A percentile compares a stretch with the other conserved stretches of the same genome.
Conservation (phyloP, 1,140 invertebrate species). For the Microplitis demolitor region DNA sequence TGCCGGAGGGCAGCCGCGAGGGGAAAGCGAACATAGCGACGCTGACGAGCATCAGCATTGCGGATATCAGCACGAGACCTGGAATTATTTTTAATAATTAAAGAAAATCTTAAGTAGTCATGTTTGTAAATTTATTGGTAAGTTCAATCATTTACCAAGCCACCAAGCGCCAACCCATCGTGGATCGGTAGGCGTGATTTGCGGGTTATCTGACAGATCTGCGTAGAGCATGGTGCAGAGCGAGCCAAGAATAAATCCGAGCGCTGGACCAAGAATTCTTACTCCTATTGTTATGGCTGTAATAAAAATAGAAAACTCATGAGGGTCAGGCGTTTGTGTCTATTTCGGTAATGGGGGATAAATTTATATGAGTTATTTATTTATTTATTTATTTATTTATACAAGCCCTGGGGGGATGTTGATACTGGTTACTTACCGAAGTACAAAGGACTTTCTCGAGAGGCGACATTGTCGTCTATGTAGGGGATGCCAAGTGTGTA, state of each 20-base stretch:
- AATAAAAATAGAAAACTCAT: slow-evolving; percentile 28
- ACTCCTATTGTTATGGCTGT: slow-evolving; percentile 91
- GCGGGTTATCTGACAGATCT: slow-evolving; percentile 75
- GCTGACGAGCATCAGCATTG: slow-evolving; percentile 77
- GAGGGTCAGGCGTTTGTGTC: background rate
- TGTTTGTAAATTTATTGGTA: background rate
- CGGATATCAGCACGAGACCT: slow-evolving; percentile 81
- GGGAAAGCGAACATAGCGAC: slow-evolving; percentile 90
- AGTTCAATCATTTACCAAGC: slow-evolving; percentile 68
- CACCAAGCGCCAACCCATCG: slow-evolving; percentile 93
- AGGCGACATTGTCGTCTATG: slow-evolving; percentile 92
- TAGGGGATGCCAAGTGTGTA: slow-evolving; percentile 92
- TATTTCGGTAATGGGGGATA: too few relatives aligned
- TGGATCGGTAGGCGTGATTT: slow-evolving; percentile 81
- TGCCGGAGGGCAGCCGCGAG: slow-evolving; percentile 65
- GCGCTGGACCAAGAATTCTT: slow-evolving; percentile 85
- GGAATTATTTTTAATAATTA: slow-evolving; percentile 30
- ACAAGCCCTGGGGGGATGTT: too few relatives aligned
- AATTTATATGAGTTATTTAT: too few relatives aligned
- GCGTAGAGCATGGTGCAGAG: slow-evolving; percentile 87
- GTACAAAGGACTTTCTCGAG: slow-evolving; percentile 89
- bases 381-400: too few relatives aligned
- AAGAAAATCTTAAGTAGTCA: too few relatives aligned
- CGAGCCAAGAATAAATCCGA: slow-evolving; percentile 90
- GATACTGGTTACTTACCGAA: slow-evolving; percentile 71